Evolutionary conservation across 2,888 invertebrate species (phyloP), one percentile per base, ranked within the genome.

Genomic region (Drosophila dives): DNA sequence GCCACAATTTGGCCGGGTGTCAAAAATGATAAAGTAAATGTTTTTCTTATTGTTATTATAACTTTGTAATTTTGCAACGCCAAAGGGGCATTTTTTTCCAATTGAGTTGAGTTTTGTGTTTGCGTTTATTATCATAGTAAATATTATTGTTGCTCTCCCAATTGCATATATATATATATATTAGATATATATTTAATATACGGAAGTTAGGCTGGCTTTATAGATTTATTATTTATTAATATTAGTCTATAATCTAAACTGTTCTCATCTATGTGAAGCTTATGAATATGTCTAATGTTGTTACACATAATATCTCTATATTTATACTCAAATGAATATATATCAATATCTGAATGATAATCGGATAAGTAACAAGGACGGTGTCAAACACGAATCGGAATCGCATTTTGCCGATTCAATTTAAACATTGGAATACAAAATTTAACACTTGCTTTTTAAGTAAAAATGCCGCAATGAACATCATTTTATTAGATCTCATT

Each of bases 21-120:
- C 76, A 73, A 89, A 90, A 85, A 84, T 80, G 72, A 75, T 81
- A 71, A 78, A 89, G 89, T 75, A 88, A 86, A 90, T 88, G 86
- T 90, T 86, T 83, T 88, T 78, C 78, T 81, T 87, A 81, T 86
- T 90, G 89, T 89, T 86, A 79, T 90, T 72, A 90, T 86, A 89
- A 81, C 86, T 86, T 86, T 86, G 75, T 86, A 83, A 80, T 83
- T 78, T 79, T 61, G 45, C 77, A 72, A 75, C 72, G 72, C 85
- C 73, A 55, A 15, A 15, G 4, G 45, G 45, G 23, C 45, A 45
- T 23, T 23, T 45, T 45, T 45, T 45, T 45, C 7, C 20, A 45
- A 12, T 20, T 20, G 45, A 42, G 45, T 40, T 20, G 36, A 49
- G 2, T 53, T 8, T 26, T 40, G 33, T 36, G 53, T 63, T 45